Evolutionary conservation across 1,140 invertebrate species (phyloP), one percentile per base, ranked within the genome.

Genomic region (Drosophila teissieri): DNA sequence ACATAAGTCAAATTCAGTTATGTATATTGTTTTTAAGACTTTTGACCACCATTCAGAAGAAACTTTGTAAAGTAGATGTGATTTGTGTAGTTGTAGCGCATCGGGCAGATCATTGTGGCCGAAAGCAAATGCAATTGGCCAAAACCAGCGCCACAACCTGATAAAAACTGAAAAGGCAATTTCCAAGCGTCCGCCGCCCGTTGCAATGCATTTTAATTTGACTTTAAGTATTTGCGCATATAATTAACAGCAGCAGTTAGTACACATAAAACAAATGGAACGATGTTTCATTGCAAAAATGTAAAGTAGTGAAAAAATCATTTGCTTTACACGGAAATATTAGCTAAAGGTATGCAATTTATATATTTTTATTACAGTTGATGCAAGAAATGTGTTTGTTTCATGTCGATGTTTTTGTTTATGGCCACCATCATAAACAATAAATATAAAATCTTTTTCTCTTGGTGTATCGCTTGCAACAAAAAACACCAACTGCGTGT

Each of bases 201-300:
- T 49, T 80, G 73, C 51, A 78, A 57, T 86, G 74, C 68, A 86
- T 82, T 86, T 81, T 67, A 86, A 82, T 81, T 82, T 86, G 62
- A 78, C 58, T 85, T 86, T 69, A 85, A 78, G 82, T 81, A 86
- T 86, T 85, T 78, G 81, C 64, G 81, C 81, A 84, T 85, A 78
- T 77, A 84, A 80, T 84, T 80, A 85, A 67, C 75, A 62, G 54
- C 73, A 42, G 40, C 51, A 44, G 48, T 14, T 15, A 19, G 60
- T 31, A 10, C 31, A 31, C 31, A 31, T 31, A 31, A 7, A 31
- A 31, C 7, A 31, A 31, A 31, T 3, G 10, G 2, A 6, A 6
- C 1, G 24, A 31, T 2, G 22, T 24, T 24, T 4, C 4, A 24
- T 0, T 24, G 22, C 4, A 24, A 24, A 4, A 24, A 24, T 24